phyloP scores from a whole-genome alignment of 2,113 vertebrate species.

The Nanger granti region DNA sequence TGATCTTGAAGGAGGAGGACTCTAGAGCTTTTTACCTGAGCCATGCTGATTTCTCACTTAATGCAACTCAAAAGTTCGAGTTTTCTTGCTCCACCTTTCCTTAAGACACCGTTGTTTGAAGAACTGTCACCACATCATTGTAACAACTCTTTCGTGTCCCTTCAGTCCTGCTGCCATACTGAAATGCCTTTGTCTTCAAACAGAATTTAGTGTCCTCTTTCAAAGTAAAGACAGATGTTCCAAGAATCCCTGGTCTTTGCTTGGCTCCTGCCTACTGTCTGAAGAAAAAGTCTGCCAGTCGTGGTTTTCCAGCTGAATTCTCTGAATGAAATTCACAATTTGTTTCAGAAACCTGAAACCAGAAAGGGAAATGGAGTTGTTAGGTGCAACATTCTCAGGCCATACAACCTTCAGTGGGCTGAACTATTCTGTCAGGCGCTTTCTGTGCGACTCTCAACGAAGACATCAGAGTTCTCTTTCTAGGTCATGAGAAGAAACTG shows the following conservation, averaged over 20 bases:
- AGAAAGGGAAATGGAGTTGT: constrained; percentile 27
- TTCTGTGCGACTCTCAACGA: not conserved
- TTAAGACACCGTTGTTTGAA: constrained; percentile 49
- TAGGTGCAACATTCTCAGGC: not conserved
- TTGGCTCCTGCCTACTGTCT: constrained; percentile 32
- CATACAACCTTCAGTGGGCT: not conserved
- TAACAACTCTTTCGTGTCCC: constrained; percentile 35
- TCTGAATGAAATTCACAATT: constrained; percentile 19
- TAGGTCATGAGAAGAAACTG: constrained; percentile 23
- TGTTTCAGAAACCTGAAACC: constrained; percentile 65
- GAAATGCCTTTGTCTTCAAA: constrained; percentile 39
- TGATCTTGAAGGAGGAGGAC: constrained; percentile 62
- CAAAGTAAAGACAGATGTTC: constrained; percentile 30
- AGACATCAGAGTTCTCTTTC: not conserved
- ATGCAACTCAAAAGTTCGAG: constrained; percentile 56
- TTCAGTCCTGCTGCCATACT: constrained; percentile 66
- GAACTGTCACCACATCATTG: constrained; percentile 60
- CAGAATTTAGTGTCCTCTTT: constrained; percentile 41
- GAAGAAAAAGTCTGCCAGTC: constrained; percentile 36
- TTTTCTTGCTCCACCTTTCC: constrained; percentile 55
- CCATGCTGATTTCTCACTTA: constrained; percentile 65
- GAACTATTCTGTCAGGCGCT: not conserved
- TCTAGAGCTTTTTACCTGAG: constrained; percentile 71
- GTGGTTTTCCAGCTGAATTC: constrained; percentile 42
- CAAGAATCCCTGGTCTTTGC: constrained; percentile 17